A percentile compares a stretch with the other conserved stretches of the same genome.
phyloP scores from a whole-genome alignment of 2,888 invertebrate species.

The Endomychus coccineus region DNA sequence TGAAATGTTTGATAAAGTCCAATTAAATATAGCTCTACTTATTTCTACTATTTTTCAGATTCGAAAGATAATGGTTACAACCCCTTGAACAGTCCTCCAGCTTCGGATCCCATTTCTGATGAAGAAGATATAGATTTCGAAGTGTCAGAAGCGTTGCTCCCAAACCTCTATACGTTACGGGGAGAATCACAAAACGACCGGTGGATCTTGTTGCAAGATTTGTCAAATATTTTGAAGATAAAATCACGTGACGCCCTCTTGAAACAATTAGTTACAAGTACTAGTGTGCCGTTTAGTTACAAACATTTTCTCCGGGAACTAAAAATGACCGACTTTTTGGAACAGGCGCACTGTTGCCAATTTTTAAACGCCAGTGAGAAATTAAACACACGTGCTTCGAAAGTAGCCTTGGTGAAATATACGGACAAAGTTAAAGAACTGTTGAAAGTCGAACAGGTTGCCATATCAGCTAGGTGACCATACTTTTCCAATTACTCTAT shows the following conservation, averaged over 20 bases:
- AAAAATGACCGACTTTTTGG: slow-evolving; percentile 71
- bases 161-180: slow-evolving; percentile 69
- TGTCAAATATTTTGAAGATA: slow-evolving; percentile 67
- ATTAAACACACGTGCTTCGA: slow-evolving; percentile 71
- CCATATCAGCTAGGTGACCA: slow-evolving; percentile 54
- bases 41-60: slow-evolving; percentile 39
- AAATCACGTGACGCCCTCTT: slow-evolving; percentile 75
- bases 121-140: slow-evolving; percentile 68
- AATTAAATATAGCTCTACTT: not conserved
- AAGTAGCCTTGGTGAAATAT: slow-evolving; percentile 74
- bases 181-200: slow-evolving; percentile 59
- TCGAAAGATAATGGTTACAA: slow-evolving; percentile 52
- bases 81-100: slow-evolving; percentile 50
- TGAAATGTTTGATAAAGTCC: too few relatives aligned
- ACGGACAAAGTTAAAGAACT: slow-evolving; percentile 76
- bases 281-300: slow-evolving; percentile 23
- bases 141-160: slow-evolving; percentile 69
- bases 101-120: slow-evolving; percentile 46
- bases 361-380: slow-evolving; percentile 71
- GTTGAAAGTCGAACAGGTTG: slow-evolving; percentile 70
- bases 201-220: slow-evolving; percentile 75
- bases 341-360: slow-evolving; percentile 73
- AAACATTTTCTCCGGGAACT: slow-evolving; percentile 56
- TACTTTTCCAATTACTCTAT: slow-evolving; percentile 3
- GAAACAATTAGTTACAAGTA: slow-evolving; percentile 60